Percentiles rank a stretch among this genome's conserved stretches.
phyloP scores from a whole-genome alignment of 2,888 invertebrate genomes.

The Nomada lathburiana region DNA sequence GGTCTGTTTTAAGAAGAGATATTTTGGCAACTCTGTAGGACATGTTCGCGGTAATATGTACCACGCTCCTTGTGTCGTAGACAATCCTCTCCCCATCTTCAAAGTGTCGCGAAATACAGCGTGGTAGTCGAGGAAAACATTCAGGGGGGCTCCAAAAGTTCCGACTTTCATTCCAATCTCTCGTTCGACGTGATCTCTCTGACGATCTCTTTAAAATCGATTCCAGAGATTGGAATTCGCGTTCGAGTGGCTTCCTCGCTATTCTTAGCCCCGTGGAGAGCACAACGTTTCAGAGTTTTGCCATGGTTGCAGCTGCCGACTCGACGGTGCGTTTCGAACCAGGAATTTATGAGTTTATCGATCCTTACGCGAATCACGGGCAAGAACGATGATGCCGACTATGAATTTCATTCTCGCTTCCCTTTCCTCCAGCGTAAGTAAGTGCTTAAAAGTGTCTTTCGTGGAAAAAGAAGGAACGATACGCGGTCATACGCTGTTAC shows the following conservation, averaged over 20 bases:
- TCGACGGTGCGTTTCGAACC: slow-evolving; percentile 17
- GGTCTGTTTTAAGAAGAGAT: slow-evolving; percentile 9
- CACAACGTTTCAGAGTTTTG: slow-evolving; percentile 25
- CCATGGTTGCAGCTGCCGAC: slow-evolving; percentile 16
- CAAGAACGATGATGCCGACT: slow-evolving; percentile 9
- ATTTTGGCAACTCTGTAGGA: not conserved
- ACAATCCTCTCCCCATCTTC: not conserved
- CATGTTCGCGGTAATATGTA: not conserved
- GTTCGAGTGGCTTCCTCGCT: slow-evolving; percentile 41
- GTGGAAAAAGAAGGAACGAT: not conserved
- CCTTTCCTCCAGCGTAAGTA: too few relatives aligned
- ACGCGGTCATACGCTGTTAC: slow-evolving; percentile 29
- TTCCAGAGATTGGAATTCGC: slow-evolving; percentile 35
- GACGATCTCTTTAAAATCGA: slow-evolving; percentile 14
- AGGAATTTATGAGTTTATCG: slow-evolving; percentile 56
- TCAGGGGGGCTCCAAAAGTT: not conserved
- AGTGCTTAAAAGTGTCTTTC: slow-evolving; percentile 3
- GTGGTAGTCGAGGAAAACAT: not conserved
- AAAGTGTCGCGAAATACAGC: not conserved
- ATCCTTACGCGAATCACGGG: slow-evolving; percentile 44
- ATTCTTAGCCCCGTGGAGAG: slow-evolving; percentile 49
- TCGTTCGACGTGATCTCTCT: not conserved
- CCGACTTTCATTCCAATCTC: not conserved
- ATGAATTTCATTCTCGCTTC: slow-evolving; percentile 3
- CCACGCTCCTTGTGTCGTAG: not conserved